Conservation (phyloP, 2,113 vertebrate genomes). For the Pao palembangensis region DNA sequence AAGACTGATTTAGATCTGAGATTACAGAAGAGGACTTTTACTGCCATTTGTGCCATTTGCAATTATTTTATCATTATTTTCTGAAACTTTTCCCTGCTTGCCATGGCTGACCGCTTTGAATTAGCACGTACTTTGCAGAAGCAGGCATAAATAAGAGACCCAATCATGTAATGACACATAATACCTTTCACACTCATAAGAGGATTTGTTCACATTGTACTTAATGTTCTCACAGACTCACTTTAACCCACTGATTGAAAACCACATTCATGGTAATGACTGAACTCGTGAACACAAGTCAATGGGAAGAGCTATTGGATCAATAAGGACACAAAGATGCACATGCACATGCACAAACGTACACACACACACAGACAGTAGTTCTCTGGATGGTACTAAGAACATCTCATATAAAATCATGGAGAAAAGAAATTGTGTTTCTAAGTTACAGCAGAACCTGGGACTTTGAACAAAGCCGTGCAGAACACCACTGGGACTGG, state of each 20-base stretch:
- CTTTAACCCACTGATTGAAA: constrained; percentile 2
- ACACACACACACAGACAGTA: background rate
- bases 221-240: background rate
- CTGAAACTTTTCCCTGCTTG: no score
- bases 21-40: no score
- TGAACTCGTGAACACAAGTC: constrained; percentile 18
- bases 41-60: no score
- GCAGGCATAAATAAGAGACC: background rate
- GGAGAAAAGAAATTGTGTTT: background rate
- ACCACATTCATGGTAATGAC: constrained; percentile 3
- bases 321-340: constrained; percentile 24
- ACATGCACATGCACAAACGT: background rate
- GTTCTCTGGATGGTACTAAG: no score
- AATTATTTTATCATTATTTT: no score
- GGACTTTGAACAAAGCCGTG: no score
- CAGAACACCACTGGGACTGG: background rate
- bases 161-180: background rate
- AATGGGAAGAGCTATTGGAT: constrained; percentile 13
- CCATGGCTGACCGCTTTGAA: background rate
- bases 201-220: background rate
- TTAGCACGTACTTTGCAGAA: constrained; percentile 12
- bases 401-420: no score
- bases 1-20: no score
- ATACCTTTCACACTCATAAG: background rate
- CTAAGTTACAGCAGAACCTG: background rate